Conservation (phyloP, 2,888 invertebrate genomes). For the Erebia ligea region DNA sequence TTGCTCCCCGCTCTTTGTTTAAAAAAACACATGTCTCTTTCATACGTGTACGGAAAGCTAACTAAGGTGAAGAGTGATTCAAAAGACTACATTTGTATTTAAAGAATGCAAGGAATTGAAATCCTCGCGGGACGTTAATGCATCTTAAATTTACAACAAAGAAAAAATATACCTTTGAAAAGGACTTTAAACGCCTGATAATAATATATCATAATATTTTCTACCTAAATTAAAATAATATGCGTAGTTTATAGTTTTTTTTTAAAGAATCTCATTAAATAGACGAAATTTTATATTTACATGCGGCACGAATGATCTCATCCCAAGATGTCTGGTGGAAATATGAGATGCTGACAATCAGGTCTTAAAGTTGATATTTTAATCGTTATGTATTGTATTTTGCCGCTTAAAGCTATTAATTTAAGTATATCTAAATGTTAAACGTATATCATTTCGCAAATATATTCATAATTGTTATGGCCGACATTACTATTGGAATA, state of each 20-base stretch:
- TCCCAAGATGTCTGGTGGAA: constrained; percentile 30
- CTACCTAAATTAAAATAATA: not conserved
- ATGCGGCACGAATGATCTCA: constrained; percentile 24
- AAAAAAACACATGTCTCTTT: constrained; percentile 69
- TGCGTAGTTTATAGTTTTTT: constrained; percentile 15
- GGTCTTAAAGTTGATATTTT: constrained; percentile 29
- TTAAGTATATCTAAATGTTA: constrained; percentile 33
- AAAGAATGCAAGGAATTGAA: constrained; percentile 53
- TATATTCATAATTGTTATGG: constrained; percentile 46
- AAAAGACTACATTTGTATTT: constrained; percentile 52
- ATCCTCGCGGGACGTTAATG: constrained; percentile 46
- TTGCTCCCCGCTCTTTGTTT: constrained; percentile 74
- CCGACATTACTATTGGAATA: constrained; percentile 41
- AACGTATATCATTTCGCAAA: constrained; percentile 44
- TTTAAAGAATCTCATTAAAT: constrained; percentile 7
- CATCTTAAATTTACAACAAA: constrained; percentile 33
- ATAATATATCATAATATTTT: not conserved
- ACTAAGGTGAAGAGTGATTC: constrained; percentile 60
- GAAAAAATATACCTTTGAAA: constrained; percentile 15
- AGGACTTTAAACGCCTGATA: not conserved
- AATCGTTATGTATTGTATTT: constrained; percentile 27
- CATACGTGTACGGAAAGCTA: constrained; percentile 68
- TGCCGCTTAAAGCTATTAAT: constrained; percentile 36
- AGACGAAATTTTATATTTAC: constrained; percentile 19
- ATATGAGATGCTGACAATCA: constrained; percentile 34